Conservation (phyloP, 2,888 invertebrate genomes). For the Rhagium mordax region DNA sequence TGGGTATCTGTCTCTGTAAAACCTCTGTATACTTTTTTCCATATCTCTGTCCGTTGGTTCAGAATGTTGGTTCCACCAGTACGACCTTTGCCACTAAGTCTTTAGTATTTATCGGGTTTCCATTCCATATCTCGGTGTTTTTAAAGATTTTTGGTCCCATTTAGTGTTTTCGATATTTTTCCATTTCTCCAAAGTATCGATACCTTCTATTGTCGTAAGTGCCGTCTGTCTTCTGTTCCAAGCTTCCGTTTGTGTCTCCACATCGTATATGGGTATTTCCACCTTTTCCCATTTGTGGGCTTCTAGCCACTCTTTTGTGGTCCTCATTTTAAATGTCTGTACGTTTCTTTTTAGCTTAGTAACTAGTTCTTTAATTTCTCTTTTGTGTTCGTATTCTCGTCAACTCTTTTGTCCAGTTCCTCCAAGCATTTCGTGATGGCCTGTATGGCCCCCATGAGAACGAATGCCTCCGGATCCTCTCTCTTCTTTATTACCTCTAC, state of each 20-base stretch:
- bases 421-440: too few species aligned
- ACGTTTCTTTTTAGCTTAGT: not conserved
- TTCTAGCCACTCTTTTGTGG: not conserved
- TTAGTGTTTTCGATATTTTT: not conserved
- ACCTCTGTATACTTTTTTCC: conserved; percentile 31
- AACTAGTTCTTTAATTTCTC: not conserved
- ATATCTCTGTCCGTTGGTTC: conserved; percentile 29
- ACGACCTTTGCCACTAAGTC: conserved; percentile 32
- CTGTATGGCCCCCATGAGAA: not conserved
- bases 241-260: not conserved
- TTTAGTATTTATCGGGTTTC: conserved; percentile 8
- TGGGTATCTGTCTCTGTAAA: conserved; percentile 36
- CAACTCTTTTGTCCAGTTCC: too few species aligned
- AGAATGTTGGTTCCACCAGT: conserved; percentile 33
- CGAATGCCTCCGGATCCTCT: not conserved
- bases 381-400: not conserved
- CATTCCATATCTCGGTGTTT: conserved; percentile 6
- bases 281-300: not conserved
- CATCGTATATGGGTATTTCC: not conserved
- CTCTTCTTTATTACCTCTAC: too few species aligned
- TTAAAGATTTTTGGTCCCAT: not conserved
- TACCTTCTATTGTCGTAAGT: not conserved
- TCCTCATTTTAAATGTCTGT: not conserved
- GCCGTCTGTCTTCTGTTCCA: not conserved
- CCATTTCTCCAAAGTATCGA: not conserved